phyloP scores from a whole-genome alignment of 2,797 vertebrate species.

The Centropyge bicolor region DNA sequence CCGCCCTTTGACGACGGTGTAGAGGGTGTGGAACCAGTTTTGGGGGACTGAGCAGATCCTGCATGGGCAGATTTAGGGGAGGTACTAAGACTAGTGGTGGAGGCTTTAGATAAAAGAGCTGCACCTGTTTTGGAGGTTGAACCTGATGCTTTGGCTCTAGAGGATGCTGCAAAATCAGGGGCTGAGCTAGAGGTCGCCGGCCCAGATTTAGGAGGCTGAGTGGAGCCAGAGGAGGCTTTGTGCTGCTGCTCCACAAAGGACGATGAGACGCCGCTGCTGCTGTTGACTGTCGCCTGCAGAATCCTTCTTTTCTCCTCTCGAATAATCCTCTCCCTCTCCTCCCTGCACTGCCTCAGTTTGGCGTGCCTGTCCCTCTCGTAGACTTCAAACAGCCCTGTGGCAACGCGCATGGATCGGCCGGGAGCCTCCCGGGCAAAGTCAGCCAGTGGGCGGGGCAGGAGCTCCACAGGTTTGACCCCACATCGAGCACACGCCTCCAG shows the following conservation, averaged over 20 bases:
- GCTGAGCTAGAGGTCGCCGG: slow-evolving; percentile 66
- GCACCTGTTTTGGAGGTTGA: slow-evolving; percentile 65
- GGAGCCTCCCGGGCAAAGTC: slow-evolving; percentile 95
- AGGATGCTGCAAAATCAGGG: slow-evolving; percentile 46
- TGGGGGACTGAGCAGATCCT: slow-evolving; percentile 54
- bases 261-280: slow-evolving; percentile 56
- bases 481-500: slow-evolving; percentile 96
- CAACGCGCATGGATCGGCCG: slow-evolving; percentile 93
- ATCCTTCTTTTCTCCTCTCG: slow-evolving; percentile 93
- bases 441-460: slow-evolving; percentile 89
- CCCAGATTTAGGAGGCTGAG: slow-evolving; percentile 68
- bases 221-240: slow-evolving; percentile 45
- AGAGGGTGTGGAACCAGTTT: slow-evolving; percentile 56
- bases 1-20: slow-evolving; percentile 50
- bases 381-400: slow-evolving; percentile 93
- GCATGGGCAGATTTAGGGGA: slow-evolving; percentile 62
- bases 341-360: slow-evolving; percentile 94
- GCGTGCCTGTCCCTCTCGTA: slow-evolving; percentile 91
- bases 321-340: slow-evolving; percentile 93
- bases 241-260: slow-evolving; percentile 65
- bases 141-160: slow-evolving; percentile 50
- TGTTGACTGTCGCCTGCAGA: slow-evolving; percentile 81
- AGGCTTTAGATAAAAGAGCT: slow-evolving; percentile 59
- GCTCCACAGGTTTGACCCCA: slow-evolving; percentile 95
- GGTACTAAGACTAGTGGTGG: slow-evolving; percentile 63